Conservation (phyloP, 2,797 vertebrate species). For the Spinus olivaceus region DNA sequence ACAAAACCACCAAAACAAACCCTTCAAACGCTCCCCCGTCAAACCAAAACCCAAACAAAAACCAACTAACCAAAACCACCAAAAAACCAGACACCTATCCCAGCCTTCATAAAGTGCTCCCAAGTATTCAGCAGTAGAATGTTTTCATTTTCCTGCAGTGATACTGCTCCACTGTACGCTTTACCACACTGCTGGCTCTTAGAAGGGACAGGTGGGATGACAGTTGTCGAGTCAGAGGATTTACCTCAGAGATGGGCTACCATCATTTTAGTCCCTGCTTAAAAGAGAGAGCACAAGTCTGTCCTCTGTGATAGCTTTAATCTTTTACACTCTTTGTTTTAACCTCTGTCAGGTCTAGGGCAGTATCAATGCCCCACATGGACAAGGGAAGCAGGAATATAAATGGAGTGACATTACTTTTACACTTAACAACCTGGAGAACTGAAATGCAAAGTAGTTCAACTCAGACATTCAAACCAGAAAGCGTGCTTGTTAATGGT, state of each 20-base stretch:
- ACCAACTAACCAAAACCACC: not conserved
- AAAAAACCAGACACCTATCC: not conserved
- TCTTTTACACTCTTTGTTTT: not conserved
- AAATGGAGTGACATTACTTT: not conserved
- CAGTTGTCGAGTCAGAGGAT: fast-evolving
- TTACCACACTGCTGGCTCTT: not conserved
- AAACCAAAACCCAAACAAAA: not conserved
- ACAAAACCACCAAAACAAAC: not conserved
- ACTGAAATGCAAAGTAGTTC: not conserved
- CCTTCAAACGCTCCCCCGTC: not conserved
- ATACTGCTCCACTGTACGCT: not conserved
- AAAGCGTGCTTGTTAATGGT: not conserved
- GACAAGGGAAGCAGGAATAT: not conserved
- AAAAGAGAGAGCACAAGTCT: not conserved
- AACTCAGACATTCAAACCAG: not conserved
- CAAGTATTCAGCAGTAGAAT: fast-evolving
- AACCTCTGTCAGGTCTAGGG: not conserved
- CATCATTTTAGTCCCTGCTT: not conserved
- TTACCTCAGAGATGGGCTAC: not conserved
- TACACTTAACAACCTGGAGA: not conserved
- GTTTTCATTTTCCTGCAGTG: not conserved
- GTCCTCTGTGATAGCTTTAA: not conserved
- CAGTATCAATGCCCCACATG: not conserved
- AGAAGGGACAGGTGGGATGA: not conserved
- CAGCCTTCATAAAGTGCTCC: not conserved